Evolutionary conservation across 2,888 invertebrate species (phyloP), one percentile per base, ranked within the genome.

Genomic region (Noctua pronuba): DNA sequence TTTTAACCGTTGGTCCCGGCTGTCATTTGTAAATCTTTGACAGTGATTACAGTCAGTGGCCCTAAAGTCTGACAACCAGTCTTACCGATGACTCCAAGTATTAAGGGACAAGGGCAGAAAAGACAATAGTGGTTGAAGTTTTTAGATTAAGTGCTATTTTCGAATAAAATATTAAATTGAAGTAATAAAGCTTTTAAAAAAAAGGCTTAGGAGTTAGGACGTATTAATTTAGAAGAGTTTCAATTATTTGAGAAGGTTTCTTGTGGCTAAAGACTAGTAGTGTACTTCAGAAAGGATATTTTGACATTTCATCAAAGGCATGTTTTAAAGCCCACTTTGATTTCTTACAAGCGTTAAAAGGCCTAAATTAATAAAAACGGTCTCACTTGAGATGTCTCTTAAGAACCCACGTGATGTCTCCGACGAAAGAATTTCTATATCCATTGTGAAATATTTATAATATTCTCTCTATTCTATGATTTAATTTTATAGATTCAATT

Each of bases 331-430:
- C 28, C 24, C 21, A 62, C 44, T 35, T 77, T 31, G 24, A 64
- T 75, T 44, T 28, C 10, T 3, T 35, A 55, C 16, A 38, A 62
- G 28, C 21, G 21, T 46, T 38, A 28, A 60, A 60, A 13, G n/a
- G 18, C 24, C 1, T 81, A 38, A 71, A 46, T 49, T 49, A 46
- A 55, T 11, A 38, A 82, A 82, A 64, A 38, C n/a, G 21, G 21
- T 38, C 44, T 77, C 18, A 4, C 73, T 28, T 44, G 16, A 82
- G 28, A n/a, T 44, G 1, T 41, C 31, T 78, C 64, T 35, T 16
- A 38, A 71, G 21, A 44, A 35, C 5, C 7, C 13, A 79, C 58
- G 38, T 58, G 11, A 73, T 62, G 52, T 74, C 24, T 75, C 8
- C 1, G 44, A 44, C 35, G 31, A 31, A n/a, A 0, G 7, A 38